Base-by-base conservation (phyloP, 2,113 vertebrate genomes). In the Pungitius pungitius region DNA sequence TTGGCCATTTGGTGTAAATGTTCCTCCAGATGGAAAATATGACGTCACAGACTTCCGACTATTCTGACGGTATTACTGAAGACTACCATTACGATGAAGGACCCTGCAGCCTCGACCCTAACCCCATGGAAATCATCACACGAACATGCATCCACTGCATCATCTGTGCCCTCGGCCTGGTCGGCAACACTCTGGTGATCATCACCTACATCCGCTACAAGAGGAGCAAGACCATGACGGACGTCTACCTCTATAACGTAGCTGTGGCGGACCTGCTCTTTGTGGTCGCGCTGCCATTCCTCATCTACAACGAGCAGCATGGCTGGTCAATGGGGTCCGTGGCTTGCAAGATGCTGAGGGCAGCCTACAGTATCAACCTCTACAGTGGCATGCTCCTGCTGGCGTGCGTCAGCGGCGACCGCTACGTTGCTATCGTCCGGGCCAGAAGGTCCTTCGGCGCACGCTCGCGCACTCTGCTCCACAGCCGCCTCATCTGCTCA, bases 311-410 rank as follows among this genome's bases (percentile, higher is more conserved):
- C 0, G 92, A 95, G 0, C 81, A 80, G 69, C 42, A 91, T 20
- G 3, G 26, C 4, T 99, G 97, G 97, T 15, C 79, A 12, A 97
- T 98, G 37, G 92, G 93, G 18, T 4, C 24, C 0, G 82, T 51
- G 14, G 17, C 84, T 4, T 99, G 97, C 83, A 97, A 97, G 77
- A 47, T 96, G 1, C 69, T 93, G 0, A 88, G 84, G 40, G 95
- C 95, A 1, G 84, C 94, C 70, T 97, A 97, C 40, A 95, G 95
- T 2, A 73, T 98, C 83, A 99, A 98, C 88, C 95, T 99, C 47
- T 95, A 95, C 93, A 96, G 96, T 1, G 95, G 97, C 47, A 96
- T 97, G 94, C 90, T 99, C 54, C 94, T 99, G 69, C 81, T 99
- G n/a, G 94, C 95, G 22, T 97, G 96, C 24, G 90, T 99, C 55